phyloP scores from a whole-genome alignment of 2,797 vertebrate genomes.

The Pagetopsis macropterus region DNA sequence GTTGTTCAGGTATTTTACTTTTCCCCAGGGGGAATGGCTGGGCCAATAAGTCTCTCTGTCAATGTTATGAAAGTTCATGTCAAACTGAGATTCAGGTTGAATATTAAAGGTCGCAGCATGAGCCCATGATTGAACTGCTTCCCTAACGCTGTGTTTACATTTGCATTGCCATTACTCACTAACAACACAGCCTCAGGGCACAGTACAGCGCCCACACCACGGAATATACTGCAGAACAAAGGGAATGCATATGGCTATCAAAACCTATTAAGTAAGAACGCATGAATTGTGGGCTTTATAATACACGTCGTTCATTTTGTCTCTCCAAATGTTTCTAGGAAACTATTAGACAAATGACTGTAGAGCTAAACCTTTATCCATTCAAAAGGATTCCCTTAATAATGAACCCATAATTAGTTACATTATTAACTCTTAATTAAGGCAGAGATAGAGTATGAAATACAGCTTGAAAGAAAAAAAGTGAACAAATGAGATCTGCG shows the following conservation, averaged over 20 bases:
- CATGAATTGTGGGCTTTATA: conserved; percentile 28
- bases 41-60: conserved; percentile 68
- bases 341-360: conserved; percentile 9
- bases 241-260: conserved; percentile 68
- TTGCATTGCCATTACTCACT: conserved; percentile 74
- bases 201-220: conserved; percentile 57
- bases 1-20: conserved; percentile 47
- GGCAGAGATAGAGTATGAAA: conserved; percentile 16
- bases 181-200: conserved; percentile 60
- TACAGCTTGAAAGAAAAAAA: conserved; percentile 17
- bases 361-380: not conserved
- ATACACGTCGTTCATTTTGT: conserved; percentile 37
- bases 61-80: conserved; percentile 67
- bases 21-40: conserved; percentile 39
- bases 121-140: conserved; percentile 72
- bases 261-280: conserved; percentile 64
- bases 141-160: conserved; percentile 72
- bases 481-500: conserved; percentile 20
- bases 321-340: conserved; percentile 14
- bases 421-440: conserved; percentile 25
- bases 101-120: conserved; percentile 69
- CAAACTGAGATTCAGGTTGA: conserved; percentile 61
- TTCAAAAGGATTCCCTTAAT: not conserved
- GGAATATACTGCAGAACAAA: conserved; percentile 61
- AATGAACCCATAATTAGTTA: not conserved